phyloP scores from a whole-genome alignment of 1,140 invertebrate genomes.

The Zaprionus taronus region DNA sequence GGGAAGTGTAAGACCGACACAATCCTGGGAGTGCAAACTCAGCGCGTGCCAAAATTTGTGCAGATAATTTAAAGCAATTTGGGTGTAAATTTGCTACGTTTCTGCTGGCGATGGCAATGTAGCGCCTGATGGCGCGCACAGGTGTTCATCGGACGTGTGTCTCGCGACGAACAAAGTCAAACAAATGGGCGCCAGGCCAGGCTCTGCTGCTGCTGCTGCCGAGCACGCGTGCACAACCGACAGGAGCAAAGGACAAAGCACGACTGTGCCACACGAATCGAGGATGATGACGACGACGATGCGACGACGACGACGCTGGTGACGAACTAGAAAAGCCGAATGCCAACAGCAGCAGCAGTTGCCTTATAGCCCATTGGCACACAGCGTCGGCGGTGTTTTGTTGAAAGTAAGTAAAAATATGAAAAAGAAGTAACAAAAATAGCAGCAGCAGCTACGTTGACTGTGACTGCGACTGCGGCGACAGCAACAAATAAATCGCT shows the following conservation, averaged over 20 bases:
- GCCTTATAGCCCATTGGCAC: constrained; percentile 47
- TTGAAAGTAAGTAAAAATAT: constrained; percentile 76
- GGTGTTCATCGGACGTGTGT: constrained; percentile 58
- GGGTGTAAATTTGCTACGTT: constrained; percentile 76
- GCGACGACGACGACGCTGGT: constrained; percentile 23
- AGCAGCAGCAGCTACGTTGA: constrained; percentile 43
- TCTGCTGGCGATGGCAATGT: constrained; percentile 31
- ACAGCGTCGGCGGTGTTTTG: constrained; percentile 53
- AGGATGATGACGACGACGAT: constrained; percentile 17
- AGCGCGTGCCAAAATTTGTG: constrained; percentile 66
- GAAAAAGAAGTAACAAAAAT: constrained; percentile 81
- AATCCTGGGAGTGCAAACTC: constrained; percentile 51
- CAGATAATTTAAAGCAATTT: constrained; percentile 80
- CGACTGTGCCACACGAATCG: constrained; percentile 55
- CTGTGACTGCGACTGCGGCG: constrained; percentile 44
- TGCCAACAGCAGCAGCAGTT: constrained; percentile 35
- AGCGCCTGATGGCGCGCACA: constrained; percentile 62
- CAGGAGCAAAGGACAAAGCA: constrained; percentile 78
- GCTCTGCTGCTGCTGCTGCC: constrained; percentile 6
- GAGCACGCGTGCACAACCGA: constrained; percentile 72
- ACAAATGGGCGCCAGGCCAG: constrained; percentile 48
- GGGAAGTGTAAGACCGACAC: constrained; percentile 10
- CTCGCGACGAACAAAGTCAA: constrained; percentile 35
- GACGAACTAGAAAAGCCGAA: constrained; percentile 50
- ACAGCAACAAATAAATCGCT: constrained; percentile 77